Evolutionary conservation across 64 coral and sea anemone species (phyloP), one percentile per base, ranked within the genome.

Genomic region (Dendronephthya gigantea): DNA sequence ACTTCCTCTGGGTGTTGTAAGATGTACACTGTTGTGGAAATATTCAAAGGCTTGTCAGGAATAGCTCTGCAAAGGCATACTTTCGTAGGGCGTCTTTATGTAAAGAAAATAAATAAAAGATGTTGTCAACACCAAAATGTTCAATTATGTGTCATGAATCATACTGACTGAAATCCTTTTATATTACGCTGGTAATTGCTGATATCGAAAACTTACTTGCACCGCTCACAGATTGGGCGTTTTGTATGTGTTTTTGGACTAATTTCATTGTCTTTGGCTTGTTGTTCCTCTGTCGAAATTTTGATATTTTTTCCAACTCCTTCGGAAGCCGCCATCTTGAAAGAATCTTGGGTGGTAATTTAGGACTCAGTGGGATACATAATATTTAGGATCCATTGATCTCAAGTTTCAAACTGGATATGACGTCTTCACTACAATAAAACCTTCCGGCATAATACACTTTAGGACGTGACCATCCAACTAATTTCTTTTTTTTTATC

Each of bases 1-100:
- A 97, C 94, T 89, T 98, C 95, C 91, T 86, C 90, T 0, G 95
- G 95, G 88, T 98, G 95, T 50, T 93, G 95, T n/a, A 98, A 82
- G 37, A 98, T 85, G 32, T 98, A 90, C 35, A 98, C 72, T 40
- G 89, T 91, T 47, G 92, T 98, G 1, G 84, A 89, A 2, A 98
- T 87, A 30, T 89, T 47, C 35, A 98, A 37, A 47, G 88, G 66
- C 4, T 89, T 33, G 7, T 68, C 31, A 69, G 95, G 92, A 14
- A 98, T 59, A 51, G 92, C 69, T 39, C 50, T 37, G 83, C 95
- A 98, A 49, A 98, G 50, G 82, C 95, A 98, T 12, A 93, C 94
- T n/a, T 92, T 79, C 31, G 37, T 62, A 69, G 94, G 94, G 83
- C 94, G 89, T 82, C 94, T 97, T 79, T 33, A n/a, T 7, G 25